These are phyloP conservation scores for Epiblema foenella DNA, from an alignment of 2,888 invertebrate genomes.

Conservation along the genomic window DNA sequence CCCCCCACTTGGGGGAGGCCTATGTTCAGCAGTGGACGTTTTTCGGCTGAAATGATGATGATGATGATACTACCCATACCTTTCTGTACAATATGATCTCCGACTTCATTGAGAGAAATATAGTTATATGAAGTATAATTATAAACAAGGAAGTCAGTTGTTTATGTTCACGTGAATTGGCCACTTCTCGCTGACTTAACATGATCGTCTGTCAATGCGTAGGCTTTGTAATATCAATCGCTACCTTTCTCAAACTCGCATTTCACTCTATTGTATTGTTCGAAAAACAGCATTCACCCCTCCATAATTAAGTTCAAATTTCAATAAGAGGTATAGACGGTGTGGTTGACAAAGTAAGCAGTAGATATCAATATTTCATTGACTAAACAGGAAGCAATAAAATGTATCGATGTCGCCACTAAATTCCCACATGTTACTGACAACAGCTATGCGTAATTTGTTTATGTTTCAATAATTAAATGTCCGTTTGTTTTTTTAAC, in stretches of 20 bases:
- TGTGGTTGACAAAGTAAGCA: conserved; percentile 10
- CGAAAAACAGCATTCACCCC: neutral
- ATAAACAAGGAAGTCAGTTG: conserved; percentile 10
- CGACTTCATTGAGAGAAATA: conserved; percentile 42
- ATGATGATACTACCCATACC: too few species aligned
- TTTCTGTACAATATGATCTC: neutral
- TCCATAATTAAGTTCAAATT: neutral
- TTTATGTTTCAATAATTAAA: conserved; percentile 39
- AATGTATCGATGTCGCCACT: conserved; percentile 47
- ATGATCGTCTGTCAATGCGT: conserved; percentile 20
- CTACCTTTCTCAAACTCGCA: conserved; percentile 6
- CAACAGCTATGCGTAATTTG: conserved; percentile 40
- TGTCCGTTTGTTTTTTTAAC: conserved; percentile 11
- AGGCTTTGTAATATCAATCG: conserved; percentile 12
- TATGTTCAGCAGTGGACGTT: too few species aligned
- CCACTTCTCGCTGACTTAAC: conserved; percentile 25
- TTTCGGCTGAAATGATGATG: too few species aligned
- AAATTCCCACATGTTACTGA: conserved; percentile 40
- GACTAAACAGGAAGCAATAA: conserved; percentile 55
- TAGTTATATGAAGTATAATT: neutral
- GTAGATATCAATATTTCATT: conserved; percentile 35
- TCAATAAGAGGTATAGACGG: neutral
- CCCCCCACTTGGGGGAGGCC: too few species aligned
- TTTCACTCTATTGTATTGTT: neutral
- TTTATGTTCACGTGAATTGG: conserved; percentile 5